Evolutionary conservation across 2,888 invertebrate genomes (phyloP), one percentile per base, ranked within the genome.

Genomic region (Lapara coniferarum): DNA sequence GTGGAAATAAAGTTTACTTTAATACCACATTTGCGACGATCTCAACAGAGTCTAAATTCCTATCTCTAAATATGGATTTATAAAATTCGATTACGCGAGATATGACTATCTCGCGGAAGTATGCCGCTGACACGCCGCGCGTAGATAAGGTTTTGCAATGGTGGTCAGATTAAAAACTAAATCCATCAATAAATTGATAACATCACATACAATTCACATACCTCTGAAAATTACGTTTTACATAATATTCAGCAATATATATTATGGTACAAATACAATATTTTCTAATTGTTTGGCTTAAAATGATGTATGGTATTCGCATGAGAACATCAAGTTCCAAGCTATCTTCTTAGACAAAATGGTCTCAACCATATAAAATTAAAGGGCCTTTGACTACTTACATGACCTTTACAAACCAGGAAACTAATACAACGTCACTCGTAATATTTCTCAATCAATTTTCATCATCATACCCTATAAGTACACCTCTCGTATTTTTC

Each of bases 111-210:
- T 63, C 49, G 25, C 19, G 6, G 14, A 57, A 63, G 49, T 25
- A 49, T 63, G 63, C 7, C 19, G 19, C 63, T 49, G 63, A 63
- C 63, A 63, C 49, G 49, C 10, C 46, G 49, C 19, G 49, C 16
- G 49, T 49, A 63, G 63, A 63, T 63, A 63, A 63, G 10, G 12
- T 19, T 46, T 63, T 13, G 49, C 46, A 63, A 19, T 19, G 19
- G 7, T 63, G 49, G 46, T 13, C 19, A 7, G 63, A 63, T 46
- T 44, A 44, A 2, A 19, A 63, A 49, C 13, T 1, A 19, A 63
- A 55, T 55, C 10, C 10, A 10, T 10, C 55, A 55, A 55, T 19
- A 55, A 10, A 19, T 55, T 55, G 55, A 19, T 55, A 55, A 53
- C 19, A 55, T n/a, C n/a, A 19, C 19, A 3, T 55, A 19, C 19